A percentile compares a stretch with the other conserved stretches of the same genome.
Conservation (phyloP, 2,113 vertebrate genomes). For the Poeciliopsis retropinna region DNA sequence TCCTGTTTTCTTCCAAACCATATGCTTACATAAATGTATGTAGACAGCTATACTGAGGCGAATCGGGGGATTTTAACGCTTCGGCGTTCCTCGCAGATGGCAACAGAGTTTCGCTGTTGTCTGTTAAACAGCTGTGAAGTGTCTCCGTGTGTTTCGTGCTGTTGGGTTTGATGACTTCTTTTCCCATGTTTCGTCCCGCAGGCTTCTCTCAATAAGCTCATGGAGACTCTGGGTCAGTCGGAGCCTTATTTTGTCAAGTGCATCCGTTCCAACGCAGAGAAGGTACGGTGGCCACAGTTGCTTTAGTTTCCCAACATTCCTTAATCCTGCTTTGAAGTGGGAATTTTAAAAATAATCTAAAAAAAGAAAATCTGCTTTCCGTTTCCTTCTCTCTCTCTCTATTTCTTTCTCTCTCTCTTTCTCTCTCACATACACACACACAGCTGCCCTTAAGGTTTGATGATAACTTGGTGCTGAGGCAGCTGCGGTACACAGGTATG, state of each 20-base stretch:
- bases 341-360: neutral
- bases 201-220: slow-evolving; percentile 95
- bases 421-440: no score
- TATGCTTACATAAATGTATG: slow-evolving; percentile 16
- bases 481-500: slow-evolving; percentile 98
- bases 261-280: slow-evolving; percentile 97
- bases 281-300: slow-evolving; percentile 80
- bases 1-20: neutral
- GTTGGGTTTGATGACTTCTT: neutral
- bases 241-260: slow-evolving; percentile 99
- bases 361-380: neutral
- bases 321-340: slow-evolving; percentile 41
- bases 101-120: slow-evolving; percentile 1
- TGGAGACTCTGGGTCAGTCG: slow-evolving; percentile 96
- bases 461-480: slow-evolving; percentile 92
- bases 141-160: neutral
- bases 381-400: slow-evolving; percentile 13
- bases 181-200: slow-evolving; percentile 61
- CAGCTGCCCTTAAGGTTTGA: slow-evolving; percentile 93
- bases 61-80: slow-evolving; percentile 13
- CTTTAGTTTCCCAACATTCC: slow-evolving; percentile 51
- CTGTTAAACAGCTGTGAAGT: slow-evolving; percentile 12
- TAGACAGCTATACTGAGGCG: slow-evolving; percentile 11
- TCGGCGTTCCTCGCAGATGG: slow-evolving; percentile 11
- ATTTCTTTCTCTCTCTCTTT: rapidly evolving